Evolutionary conservation across 2,113 vertebrate species (phyloP), one percentile per base, ranked within the genome.

Genomic region (Diglossa brunneiventris): DNA sequence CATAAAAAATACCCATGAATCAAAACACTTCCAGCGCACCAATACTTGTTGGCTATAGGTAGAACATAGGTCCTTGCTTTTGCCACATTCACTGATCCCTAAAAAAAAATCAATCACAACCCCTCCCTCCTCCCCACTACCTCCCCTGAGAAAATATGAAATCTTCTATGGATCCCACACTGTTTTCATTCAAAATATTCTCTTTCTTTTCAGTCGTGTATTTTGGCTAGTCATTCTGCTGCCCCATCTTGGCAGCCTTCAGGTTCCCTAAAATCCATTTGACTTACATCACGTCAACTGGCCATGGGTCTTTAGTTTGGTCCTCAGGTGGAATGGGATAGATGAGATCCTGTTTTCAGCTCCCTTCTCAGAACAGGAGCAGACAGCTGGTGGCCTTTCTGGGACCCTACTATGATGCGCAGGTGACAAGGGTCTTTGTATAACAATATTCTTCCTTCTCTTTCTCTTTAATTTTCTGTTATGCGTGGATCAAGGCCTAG

Each of bases 391-490:
- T 85, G 49, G 35, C n/a, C 19, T 87, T 80, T 89, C 27, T 53
- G 44, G 52, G 30, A 30, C 15, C 0, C 0, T 56, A 55, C 17
- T n/a, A 30, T 15, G 15, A 2, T 1, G 0, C 28, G 44, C 33
- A 75, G 42, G 23, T 0, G 3, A 83, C 35, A 19, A 46, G 13
- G 44, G 22, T 10, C n/a, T 81, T 69, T 62, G 8, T 44, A 27
- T 27, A 35, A 41, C 13, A 33, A 17, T 30, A 18, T 2, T 35
- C 2, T 9, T 83, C 16, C 19, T 73, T 19, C 39, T 80, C 10
- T 37, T 67, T 19, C 53, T 49, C 20, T 49, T 62, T n/a, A 49
- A 75, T 68, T 39, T 27, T 22, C 23, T 58, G 24, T 42, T 73
- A 33, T 15, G 9, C 18, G 11, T 9, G 14, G 33, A 55, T 63